Conservation (phyloP, 2,113 vertebrate genomes). For the Azemiops feae region DNA sequence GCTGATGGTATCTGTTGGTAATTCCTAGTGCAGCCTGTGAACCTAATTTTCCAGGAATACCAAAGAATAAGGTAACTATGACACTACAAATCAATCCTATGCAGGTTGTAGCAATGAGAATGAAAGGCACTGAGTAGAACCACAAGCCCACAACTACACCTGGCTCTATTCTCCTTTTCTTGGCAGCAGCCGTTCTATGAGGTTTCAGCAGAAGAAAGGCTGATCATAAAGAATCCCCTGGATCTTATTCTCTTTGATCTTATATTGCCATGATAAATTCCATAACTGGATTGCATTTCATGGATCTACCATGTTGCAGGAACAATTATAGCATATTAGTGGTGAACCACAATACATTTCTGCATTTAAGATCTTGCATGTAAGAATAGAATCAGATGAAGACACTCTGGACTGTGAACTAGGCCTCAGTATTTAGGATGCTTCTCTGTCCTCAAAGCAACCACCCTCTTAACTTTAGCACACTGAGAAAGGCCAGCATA, state of each 20-base stretch:
- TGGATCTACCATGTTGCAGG: not conserved
- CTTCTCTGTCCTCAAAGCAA: constrained; percentile 3
- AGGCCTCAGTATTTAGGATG: constrained; percentile 15
- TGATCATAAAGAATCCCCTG: not conserved
- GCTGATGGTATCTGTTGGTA: not conserved
- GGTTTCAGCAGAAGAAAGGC: not conserved
- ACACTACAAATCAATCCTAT: not conserved
- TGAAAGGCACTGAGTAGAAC: not conserved
- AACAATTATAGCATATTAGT: not conserved
- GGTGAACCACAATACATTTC: not conserved
- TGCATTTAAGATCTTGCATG: not conserved
- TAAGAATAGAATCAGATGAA: not conserved
- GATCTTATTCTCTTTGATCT: not conserved
- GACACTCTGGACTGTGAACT: not conserved
- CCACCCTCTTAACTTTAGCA: constrained; percentile 22
- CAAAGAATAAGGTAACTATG: not conserved
- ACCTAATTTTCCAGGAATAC: not conserved
- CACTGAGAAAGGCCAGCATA: constrained; percentile 3
- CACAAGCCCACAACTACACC: not conserved
- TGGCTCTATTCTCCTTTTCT: not conserved
- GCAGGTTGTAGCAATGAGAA: not conserved
- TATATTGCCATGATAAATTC: not conserved
- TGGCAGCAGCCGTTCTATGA: not conserved
- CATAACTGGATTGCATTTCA: not conserved
- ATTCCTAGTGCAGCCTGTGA: not conserved